Conservation (phyloP, 2,888 invertebrate genomes). For the Alsophila aescularia region DNA sequence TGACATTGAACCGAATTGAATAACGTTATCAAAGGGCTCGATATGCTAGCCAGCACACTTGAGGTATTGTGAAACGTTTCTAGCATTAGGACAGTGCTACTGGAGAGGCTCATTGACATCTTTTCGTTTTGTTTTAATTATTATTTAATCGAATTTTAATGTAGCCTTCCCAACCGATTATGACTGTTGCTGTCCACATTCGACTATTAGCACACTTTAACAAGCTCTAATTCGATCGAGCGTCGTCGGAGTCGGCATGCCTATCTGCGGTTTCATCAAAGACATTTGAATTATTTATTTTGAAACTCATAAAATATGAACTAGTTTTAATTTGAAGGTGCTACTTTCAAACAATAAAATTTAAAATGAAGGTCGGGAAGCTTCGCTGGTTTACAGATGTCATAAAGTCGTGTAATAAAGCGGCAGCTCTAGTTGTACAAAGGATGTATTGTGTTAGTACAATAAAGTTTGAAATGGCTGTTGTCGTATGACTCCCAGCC, state of each 20-base stretch:
- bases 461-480: conserved; percentile 65
- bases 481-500: conserved; percentile 75
- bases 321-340: conserved; percentile 40
- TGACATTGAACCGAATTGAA: conserved; percentile 80
- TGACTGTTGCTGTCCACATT: conserved; percentile 53
- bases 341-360: conserved; percentile 44
- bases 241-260: conserved; percentile 26
- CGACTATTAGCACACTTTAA: conserved; percentile 65
- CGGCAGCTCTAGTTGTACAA: conserved; percentile 59
- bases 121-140: conserved; percentile 60
- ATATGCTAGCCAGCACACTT: conserved; percentile 58
- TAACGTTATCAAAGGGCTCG: conserved; percentile 72
- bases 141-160: conserved; percentile 76
- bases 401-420: conserved; percentile 46
- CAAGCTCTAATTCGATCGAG: conserved; percentile 58
- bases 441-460: conserved; percentile 55
- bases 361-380: conserved; percentile 56
- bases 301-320: conserved; percentile 38
- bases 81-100: conserved; percentile 54
- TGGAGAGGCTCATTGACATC: conserved; percentile 61
- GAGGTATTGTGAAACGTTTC: conserved; percentile 63
- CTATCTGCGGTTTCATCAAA: conserved; percentile 48
- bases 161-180: conserved; percentile 53
- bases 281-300: conserved; percentile 39
- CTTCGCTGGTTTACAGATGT: conserved; percentile 47